Base-by-base conservation (phyloP, 2,113 vertebrate species). In the Pterocles orientalis region DNA sequence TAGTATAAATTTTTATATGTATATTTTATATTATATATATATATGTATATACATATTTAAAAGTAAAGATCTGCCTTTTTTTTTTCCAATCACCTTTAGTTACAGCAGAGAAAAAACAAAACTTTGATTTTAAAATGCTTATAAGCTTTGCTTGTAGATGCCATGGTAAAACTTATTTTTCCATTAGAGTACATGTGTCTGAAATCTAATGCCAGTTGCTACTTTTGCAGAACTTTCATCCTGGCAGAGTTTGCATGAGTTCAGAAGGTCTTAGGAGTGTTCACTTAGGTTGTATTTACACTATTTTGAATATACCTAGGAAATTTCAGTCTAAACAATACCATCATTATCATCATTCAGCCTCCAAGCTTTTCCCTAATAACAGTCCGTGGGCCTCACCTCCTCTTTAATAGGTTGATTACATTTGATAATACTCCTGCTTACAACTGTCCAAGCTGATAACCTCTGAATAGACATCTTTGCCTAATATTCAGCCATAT, bases 341-440 rank as follows among this genome's bases (percentile, higher is more conserved):
- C n/a, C 18, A 13, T 9, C 34, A 20, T 14, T n/a, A 18, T 33
- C 34, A 43, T 36, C 48, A 65, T 41, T 76, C 20, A 12, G 1
- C 10, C 34, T 24, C 39, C 18, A 70, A n/a, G 48, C 25, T 17
- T 57, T 56, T 65, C 28, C 25, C n/a, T 82, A 3, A 16, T 64
- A 47, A 18, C 14, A 36, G 24, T 41, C 24, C 0, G 0, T 54
- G 47, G 79, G 48, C 19, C 33, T 82, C n/a, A 77, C 23, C n/a
- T 43, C 23, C 76, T 83, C 47, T 77, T 58, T 31, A 80, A 39
- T 65, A 15, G 19, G 10, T 3, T 51, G 18, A 66, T 80, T 64
- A n/a, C 12, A 24, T 50, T 19, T 79, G 43, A 45, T 53, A 72
- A 73, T 39, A 18, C 11, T 70, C 15, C 28, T 71, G 47, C 58